A percentile compares a stretch with the other conserved stretches of the same genome.
Conservation (phyloP, 2,888 invertebrate genomes). For the Mechanitis messenoides region DNA sequence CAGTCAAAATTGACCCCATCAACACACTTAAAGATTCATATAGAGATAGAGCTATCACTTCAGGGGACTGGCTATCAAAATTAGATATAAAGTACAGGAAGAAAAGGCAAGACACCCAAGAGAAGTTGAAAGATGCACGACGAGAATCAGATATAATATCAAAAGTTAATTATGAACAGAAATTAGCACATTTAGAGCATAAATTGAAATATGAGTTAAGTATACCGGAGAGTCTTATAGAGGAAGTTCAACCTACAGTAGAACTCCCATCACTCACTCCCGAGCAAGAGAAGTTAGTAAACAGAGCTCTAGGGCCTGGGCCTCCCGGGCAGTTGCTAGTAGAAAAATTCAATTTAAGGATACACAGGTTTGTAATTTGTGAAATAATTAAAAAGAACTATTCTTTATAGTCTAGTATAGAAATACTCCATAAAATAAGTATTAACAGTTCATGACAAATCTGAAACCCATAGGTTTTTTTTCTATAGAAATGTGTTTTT, state of each 20-base stretch:
- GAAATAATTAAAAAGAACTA: too few relatives aligned
- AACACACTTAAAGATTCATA: slow-evolving; percentile 78
- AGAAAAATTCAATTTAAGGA: slow-evolving; percentile 69
- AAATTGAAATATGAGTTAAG: slow-evolving; percentile 62
- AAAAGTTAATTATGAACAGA: slow-evolving; percentile 65
- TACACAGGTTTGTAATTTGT: slow-evolving; percentile 50
- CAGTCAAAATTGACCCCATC: slow-evolving; percentile 56
- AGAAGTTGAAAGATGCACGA: slow-evolving; percentile 63
- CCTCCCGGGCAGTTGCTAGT: slow-evolving; percentile 81
- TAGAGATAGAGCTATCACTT: slow-evolving; percentile 68
- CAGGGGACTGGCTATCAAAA: slow-evolving; percentile 73
- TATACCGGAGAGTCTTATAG: slow-evolving; percentile 71
- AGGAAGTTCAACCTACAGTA: slow-evolving; percentile 59
- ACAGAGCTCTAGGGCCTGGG: slow-evolving; percentile 75
- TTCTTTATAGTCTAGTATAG: too few relatives aligned
- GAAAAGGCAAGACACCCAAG: slow-evolving; percentile 57
- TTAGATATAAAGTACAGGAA: slow-evolving; percentile 67
- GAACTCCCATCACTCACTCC: slow-evolving; percentile 80
- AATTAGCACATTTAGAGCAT: slow-evolving; percentile 62
- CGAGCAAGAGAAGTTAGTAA: slow-evolving; percentile 78
- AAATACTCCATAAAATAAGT: too few relatives aligned
- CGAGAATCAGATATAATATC: slow-evolving; percentile 67
- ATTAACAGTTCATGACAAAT: too few relatives aligned
- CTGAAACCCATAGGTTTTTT: too few relatives aligned
- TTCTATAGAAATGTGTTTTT: too few relatives aligned